phyloP scores from a whole-genome alignment of 1,140 invertebrate species.

The Riptortus pedestris region DNA sequence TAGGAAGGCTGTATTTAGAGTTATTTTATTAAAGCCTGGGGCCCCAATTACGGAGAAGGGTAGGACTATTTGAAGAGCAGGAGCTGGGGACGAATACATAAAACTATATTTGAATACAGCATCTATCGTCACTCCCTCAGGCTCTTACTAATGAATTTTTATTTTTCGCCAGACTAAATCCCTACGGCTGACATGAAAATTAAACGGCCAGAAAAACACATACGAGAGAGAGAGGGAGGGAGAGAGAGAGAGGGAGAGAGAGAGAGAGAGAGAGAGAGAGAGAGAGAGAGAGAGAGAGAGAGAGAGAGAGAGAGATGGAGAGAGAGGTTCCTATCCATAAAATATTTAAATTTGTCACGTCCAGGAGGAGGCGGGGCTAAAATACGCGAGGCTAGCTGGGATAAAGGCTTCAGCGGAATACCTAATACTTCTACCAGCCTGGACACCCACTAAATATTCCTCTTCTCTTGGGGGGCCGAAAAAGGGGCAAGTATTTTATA shows the following conservation, averaged over 20 bases:
- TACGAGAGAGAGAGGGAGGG: conserved; percentile 14
- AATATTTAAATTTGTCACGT: conserved; percentile 10
- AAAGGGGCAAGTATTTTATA: no score
- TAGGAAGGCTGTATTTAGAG: no score
- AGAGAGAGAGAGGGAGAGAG: conserved; percentile 17
- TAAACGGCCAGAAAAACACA: neutral
- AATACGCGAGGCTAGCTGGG: conserved; percentile 1
- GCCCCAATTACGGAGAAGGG: no score
- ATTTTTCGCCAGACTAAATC: no score
- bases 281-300: conserved; percentile 14
- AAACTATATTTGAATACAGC: no score
- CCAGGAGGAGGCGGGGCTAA: neutral
- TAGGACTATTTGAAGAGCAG: no score
- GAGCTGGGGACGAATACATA: no score
- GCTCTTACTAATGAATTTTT: no score
- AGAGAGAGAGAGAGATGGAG: conserved; percentile 12
- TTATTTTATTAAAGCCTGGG: no score
- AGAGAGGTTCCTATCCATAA: conserved; percentile 9
- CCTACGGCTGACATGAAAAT: neutral
- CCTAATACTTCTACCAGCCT: neutral
- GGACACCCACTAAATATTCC: no score
- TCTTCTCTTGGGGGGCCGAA: no score
- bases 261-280: conserved; percentile 18
- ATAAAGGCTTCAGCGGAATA: conserved; percentile 8
- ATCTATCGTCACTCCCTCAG: no score